These are phyloP conservation scores for Rana temporaria DNA, from an alignment of 2,113 vertebrate genomes.

Conservation along the genomic window DNA sequence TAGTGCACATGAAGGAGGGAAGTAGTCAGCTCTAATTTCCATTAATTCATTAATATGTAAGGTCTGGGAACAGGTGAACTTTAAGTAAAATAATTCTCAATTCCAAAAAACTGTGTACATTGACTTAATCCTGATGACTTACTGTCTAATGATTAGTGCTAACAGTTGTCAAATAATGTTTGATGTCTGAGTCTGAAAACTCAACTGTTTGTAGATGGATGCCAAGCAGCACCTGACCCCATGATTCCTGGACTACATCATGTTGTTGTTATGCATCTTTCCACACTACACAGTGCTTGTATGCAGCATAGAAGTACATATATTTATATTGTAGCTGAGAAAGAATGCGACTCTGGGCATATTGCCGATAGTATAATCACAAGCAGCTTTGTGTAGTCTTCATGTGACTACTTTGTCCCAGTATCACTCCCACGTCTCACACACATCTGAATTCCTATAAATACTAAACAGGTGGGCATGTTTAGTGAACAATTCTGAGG, in stretches of 20 bases:
- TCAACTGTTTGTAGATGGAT: background rate
- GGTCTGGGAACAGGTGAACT: no score
- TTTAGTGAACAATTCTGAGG: constrained; percentile 43
- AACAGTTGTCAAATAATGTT: background rate
- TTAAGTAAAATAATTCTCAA: no score
- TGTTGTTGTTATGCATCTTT: constrained; percentile 17
- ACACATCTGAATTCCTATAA: constrained; percentile 43
- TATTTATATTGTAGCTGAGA: constrained; percentile 38
- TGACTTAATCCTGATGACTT: no score
- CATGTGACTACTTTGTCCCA: constrained; percentile 51
- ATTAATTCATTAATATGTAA: no score
- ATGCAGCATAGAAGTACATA: constrained; percentile 18
- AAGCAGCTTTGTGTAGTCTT: constrained; percentile 50
- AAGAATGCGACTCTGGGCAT: constrained; percentile 46
- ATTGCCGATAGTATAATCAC: constrained; percentile 50
- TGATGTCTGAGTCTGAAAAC: background rate
- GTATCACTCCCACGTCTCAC: constrained; percentile 26
- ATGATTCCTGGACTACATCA: constrained; percentile 31
- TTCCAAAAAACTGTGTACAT: no score
- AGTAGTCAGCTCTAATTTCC: no score
- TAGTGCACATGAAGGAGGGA: no score
- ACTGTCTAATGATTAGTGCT: no score
- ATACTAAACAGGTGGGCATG: constrained; percentile 36
- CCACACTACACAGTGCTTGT: constrained; percentile 20
- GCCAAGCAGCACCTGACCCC: constrained; percentile 16